A percentile compares a stretch with the other conserved stretches of the same genome.
Conservation (phyloP, 37 sponge, comb jelly and placozoan species). For the Agelas oroides region DNA sequence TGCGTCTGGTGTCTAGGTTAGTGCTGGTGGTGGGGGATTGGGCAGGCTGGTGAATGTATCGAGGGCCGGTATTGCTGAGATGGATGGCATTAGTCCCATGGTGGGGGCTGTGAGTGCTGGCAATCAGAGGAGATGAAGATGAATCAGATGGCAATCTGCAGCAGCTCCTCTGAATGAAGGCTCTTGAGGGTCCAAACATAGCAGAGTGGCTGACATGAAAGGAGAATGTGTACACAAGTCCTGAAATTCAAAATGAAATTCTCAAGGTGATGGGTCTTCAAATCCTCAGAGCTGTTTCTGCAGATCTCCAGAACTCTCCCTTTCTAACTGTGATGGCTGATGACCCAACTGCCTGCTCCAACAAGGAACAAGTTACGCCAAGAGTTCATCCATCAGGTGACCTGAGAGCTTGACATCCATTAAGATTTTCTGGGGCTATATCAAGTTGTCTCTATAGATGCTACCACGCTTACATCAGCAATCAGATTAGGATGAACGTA, state of each 20-base stretch:
- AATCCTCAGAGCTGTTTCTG: conserved; percentile 27
- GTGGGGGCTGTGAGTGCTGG: no score
- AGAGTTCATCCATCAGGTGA: conserved; percentile 20
- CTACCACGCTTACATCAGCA: conserved; percentile 40
- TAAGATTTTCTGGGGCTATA: conserved; percentile 79
- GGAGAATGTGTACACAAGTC: conserved; percentile 60
- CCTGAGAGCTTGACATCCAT: conserved; percentile 48
- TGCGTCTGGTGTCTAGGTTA: no score
- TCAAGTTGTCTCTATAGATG: conserved; percentile 50
- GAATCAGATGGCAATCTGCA: no score
- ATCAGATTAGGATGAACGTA: conserved; percentile 45
- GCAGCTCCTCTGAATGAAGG: no score
- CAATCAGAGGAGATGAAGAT: no score
- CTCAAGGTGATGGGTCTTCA: conserved; percentile 44
- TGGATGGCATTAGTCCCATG: no score
- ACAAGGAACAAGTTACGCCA: conserved; percentile 63
- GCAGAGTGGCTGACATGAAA: conserved; percentile 35
- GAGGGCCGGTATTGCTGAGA: no score
- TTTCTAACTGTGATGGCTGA: conserved; percentile 64
- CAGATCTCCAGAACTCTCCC: conserved; percentile 35
- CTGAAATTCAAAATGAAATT: conserved; percentile 43
- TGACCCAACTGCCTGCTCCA: conserved; percentile 60
- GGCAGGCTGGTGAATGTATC: no score
- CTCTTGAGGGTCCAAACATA: conserved; percentile 20
- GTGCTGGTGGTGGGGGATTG: no score